Evolutionary conservation across 2,888 invertebrate genomes (phyloP), one percentile per base, ranked within the genome.

Genomic region (Lutraria lutraria): DNA sequence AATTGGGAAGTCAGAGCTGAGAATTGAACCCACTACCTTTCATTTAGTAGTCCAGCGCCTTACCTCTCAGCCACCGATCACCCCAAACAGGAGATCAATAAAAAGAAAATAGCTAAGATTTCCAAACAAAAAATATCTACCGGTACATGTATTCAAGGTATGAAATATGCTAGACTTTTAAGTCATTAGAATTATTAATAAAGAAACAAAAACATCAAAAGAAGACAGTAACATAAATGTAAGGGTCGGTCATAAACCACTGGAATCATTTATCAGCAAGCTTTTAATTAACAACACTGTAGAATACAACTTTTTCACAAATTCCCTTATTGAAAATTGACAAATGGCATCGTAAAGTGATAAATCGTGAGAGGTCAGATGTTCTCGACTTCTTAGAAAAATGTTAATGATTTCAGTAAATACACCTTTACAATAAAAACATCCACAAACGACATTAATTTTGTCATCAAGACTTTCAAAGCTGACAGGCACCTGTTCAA

Each of bases 401-500:
- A 34, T 31, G 16, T 76, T 31, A 25, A 76, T 76, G 29, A 76
- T 31, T 76, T 76, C 2, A 16, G 76, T 76, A 76, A 31, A 76
- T 34, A 76, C 16, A 34, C 15, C 19, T 3, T 31, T 76, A 76
- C 76, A 76, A 76, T 76, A 31, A 31, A 68, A 68, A 3, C 15
- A 25, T 34, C 25, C 31, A 25, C 31, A 31, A 76, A 25, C 16
- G 16, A 76, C 34, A 76, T 76, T 76, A 15, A 76, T 76, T 76
- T 31, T 34, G 34, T 34, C 29, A 76, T 76, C 19, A 76, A 76
- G 31, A 76, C 31, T 16, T 76, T 76, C 15, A n/a, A 19, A 13
- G 31, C 4, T 76, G 76, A 76, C 76, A 76, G 76, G 34, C 76
- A 76, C 76, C 76, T 76, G 76, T 34, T 76, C 6, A 34, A 76